Percentiles rank a stretch among this genome's conserved stretches.
These are phyloP conservation scores for Xerus rutilus DNA, from an alignment of 2,797 vertebrate genomes.

Conservation along the genomic window DNA sequence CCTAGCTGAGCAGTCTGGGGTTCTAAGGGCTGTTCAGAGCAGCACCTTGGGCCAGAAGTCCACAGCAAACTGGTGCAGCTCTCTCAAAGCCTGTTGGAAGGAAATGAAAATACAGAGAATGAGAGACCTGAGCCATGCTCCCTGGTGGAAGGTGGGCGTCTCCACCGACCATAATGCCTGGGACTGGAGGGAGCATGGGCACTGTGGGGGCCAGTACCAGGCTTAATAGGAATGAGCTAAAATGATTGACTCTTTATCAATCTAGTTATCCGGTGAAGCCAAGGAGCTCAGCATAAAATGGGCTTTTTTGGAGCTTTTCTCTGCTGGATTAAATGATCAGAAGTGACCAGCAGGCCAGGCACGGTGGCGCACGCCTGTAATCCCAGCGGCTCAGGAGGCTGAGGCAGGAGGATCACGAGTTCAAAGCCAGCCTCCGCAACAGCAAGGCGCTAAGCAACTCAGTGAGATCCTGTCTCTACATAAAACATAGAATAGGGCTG, in stretches of 20 bases:
- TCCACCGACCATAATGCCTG: neutral
- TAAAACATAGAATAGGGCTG: too few species aligned
- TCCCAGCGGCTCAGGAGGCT: too few species aligned
- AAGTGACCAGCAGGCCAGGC: neutral
- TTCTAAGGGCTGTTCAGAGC: rapidly evolving
- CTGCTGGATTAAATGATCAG: neutral
- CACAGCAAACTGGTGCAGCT: neutral
- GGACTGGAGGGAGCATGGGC: rapidly evolving
- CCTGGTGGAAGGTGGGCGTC: neutral
- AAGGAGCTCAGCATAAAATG: neutral
- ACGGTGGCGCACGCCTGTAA: too few species aligned
- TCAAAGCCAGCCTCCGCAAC: too few species aligned
- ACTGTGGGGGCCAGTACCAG: rapidly evolving
- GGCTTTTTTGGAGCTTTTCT: neutral
- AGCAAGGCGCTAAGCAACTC: too few species aligned
- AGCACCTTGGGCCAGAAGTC: rapidly evolving
- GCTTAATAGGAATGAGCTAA: neutral
- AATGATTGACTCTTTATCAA: neutral
- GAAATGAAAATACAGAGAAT: too few species aligned
- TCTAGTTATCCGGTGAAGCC: rapidly evolving
- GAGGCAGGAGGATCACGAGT: too few species aligned
- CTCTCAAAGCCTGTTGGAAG: neutral
- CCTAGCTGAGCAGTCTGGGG: too few species aligned
- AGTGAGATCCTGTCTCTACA: too few species aligned
- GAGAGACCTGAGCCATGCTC: neutral